Evolutionary conservation across 2,888 invertebrate species (phyloP), one percentile per base, ranked within the genome.

Genomic region (Cordilura impudica): DNA sequence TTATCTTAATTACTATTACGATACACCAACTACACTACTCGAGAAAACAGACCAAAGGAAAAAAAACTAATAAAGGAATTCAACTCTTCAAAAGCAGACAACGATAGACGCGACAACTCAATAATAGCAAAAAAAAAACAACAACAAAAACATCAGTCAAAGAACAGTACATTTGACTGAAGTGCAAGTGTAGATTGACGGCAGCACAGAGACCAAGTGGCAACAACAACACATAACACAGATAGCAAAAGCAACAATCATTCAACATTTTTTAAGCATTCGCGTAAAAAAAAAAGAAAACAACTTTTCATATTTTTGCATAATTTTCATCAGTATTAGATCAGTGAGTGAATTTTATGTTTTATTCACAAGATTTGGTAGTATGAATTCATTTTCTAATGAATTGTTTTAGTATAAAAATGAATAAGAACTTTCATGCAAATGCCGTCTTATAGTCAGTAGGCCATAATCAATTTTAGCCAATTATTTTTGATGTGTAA

Each of bases 21-120:
- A 12, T 39, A n/a, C n/a, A 39, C n/a, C 12, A 63, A 58, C 54
- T 54, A 12, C 19, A 53, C 5, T 18, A 65, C 26, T 65, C 54
- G 54, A 56, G n/a, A 26, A 54, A 65, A 65, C 35, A 47, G 47
- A 53, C 51, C 31, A 21, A 23, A 18, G 5, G 47, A 23, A n/a
- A n/a, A n/a, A n/a, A n/a, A n/a, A n/a, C n/a, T n/a, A n/a, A n/a
- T n/a, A n/a, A n/a, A n/a, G n/a, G n/a, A n/a, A n/a, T 71, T 45
- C 47, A 69, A 29, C 58, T 65, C 60, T 74, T 65, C 53, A 65
- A 78, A 70, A 54, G 45, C 8, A 14, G 53, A 58, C 54, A 63
- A 49, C n/a, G 47, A 35, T 61, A 53, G 70, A 70, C 69, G 78
- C 78, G 73, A 60, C 73, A 78, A 73, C 65, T 74, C 69, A 78